Base-by-base conservation (phyloP, 2,888 invertebrate genomes). In the Pollenia griseotomentosa region DNA sequence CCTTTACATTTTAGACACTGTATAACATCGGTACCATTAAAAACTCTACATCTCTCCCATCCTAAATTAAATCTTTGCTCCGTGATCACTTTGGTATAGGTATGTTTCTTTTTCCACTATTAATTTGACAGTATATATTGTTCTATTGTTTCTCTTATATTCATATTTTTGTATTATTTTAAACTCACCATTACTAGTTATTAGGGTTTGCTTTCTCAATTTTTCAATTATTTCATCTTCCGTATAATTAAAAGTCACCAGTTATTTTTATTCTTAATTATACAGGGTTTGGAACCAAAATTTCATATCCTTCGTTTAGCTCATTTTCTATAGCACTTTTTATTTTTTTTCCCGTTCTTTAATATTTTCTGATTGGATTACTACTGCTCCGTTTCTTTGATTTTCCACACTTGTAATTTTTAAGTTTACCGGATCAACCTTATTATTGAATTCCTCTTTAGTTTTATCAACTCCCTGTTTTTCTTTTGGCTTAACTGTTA, bases 341-440 rank as follows among this genome's bases (percentile, higher is more conserved):
- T n/a, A n/a, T n/a, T n/a, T n/a, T n/a, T n/a, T n/a, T n/a, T 12
- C 40, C 14, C 40, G 33, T 61, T 61, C 59, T 61, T 61, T 40
- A n/a, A 40, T 8, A 19, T 33, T 61, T 19, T 61, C 59, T n/a
- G 40, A 40, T 61, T 61, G 40, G n/a, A 65, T 65, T 65, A 65
- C 44, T 10, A 65, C 65, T 4, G 44, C 4, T 44, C 63, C 42
- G 16, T 63, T 63, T 63, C 63, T 63, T 63, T 42, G 42, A 16
- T 63, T 42, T 44, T 63, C n/a, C 51, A 23, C 11, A 53, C 33
- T 68, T 51, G 33, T 53, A n/a, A 68, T 68, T 68, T 68, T 68
- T n/a, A 68, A 53, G 9, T 44, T 19, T 11, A 16, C 7, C 1
- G 63, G 44, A 44, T 44, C 16, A 11, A 16, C 44, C 10, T 44